Evolutionary conservation across 92 coral and sea anemone genomes (phyloP), one percentile per base, ranked within the genome.

Genomic region (Porites lobata): DNA sequence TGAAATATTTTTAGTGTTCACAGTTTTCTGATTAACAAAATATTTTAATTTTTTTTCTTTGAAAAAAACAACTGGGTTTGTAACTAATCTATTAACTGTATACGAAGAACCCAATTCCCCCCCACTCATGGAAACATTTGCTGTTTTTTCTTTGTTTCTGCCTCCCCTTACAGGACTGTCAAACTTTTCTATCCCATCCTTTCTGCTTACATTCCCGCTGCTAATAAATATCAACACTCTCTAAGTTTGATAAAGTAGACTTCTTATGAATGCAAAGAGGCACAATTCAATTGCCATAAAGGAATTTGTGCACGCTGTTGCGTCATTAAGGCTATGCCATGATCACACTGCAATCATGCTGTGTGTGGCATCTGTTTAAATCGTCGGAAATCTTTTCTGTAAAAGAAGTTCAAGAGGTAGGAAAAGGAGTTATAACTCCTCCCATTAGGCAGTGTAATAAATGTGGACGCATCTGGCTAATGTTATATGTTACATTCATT

Each of bases 391-490:
- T n/a, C 18, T 76, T 76, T 8, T 78, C 21, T 69, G 53, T 54
- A 77, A 53, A 86, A 86, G 85, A 86, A 78, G 90, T 78, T 86
- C 85, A 86, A 61, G 85, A 78, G 85, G 94, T 82, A 68, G 94
- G 94, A 73, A 91, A 91, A 91, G 89, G 89, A 69, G 91, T 87
- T 26, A 91, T 76, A 72, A 58, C 64, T 72, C 94, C 85, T 53
- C 80, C 91, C 77, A 69, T 91, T 84, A 87, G 81, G 76, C 94
- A 91, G 43, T 72, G 81, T 71, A 80, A n/a, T 78, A 91, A 77
- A 78, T 82, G 91, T 50, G 91, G 75, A 75, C 89, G 89, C 91
- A 91, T 91, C 81, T 77, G 85, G 75, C 26, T 51, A 82, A 87
- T 71, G 72, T 77, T 70, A 50, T 76, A 85, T 68, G 72, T 77